Base-by-base conservation (phyloP, 1,140 invertebrate species). In the Doryteuthis pealeii region DNA sequence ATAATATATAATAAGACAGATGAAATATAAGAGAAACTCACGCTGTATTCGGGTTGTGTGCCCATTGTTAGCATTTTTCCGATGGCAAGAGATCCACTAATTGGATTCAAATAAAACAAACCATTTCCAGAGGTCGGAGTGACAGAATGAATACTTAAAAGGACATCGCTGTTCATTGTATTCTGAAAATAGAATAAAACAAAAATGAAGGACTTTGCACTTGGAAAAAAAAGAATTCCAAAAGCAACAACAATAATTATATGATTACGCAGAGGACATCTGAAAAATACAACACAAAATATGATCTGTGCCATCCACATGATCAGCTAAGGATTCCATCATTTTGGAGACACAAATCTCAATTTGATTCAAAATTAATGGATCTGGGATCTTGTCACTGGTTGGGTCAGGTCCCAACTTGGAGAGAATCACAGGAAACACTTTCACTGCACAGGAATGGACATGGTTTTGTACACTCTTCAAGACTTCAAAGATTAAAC, bases 401-500 rank as follows among this genome's bases (percentile, higher is more conserved):
- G 10, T 62, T 6, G 70, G 35, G n/a, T 62, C 43, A 22, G 77
- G 76, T 5, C 83, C 82, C 10, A 84, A 66, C 75, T 84, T 86
- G 2, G 40, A 58, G 30, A 85, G 74, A 18, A 86, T 31, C 4
- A 81, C 26, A 12, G 82, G 81, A 33, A 86, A 80, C 65, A 87
- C 83, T 72, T 80, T 71, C 35, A 81, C 77, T 26, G 81, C 79
- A 77, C 83, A 87, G 74, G 82, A 94, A 83, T 97, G 94, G 84
- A 97, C 93, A 75, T 95, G 92, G 8, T 92, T 91, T 62, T 91
- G 89, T 10, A 94, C 91, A 28, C 95, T 95, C 80, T 91, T 91
- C 35, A 96, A 87, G 62, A 95, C 92, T 90, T 97, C 93, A 89
- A 95, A 97, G 54, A 97, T 85, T 43, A 97, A 88, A 80, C 92